Evolutionary conservation across 2,113 vertebrate species (phyloP).

Genomic region (Tursiops truncatus): DNA sequence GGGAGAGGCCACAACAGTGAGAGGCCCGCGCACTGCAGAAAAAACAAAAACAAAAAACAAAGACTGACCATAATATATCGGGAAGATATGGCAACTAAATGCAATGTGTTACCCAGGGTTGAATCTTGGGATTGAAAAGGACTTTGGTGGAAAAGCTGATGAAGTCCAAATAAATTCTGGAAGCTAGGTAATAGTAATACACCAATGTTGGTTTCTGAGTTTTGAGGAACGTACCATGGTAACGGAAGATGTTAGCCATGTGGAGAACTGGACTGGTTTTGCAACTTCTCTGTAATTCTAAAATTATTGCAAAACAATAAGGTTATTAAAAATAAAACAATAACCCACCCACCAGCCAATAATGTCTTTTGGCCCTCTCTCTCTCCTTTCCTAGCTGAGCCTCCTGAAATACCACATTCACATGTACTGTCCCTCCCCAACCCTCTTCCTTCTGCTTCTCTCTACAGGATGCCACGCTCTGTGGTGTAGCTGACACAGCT

Average conservation of each 20-base stretch:
- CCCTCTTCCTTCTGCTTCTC: not conserved
- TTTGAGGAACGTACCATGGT: not conserved
- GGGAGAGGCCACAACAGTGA: too few relatives aligned
- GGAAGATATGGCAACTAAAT: not conserved
- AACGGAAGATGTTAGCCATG: not conserved
- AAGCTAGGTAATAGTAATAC: not conserved
- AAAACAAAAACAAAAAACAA: not conserved
- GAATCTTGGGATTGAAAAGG: not conserved
- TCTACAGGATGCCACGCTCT: not conserved
- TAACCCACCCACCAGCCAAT: not conserved
- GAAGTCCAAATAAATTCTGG: not conserved
- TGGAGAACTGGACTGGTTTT: not conserved
- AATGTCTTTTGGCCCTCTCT: not conserved
- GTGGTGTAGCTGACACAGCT: fast-evolving
- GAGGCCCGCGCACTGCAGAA: too few relatives aligned
- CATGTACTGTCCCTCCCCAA: not conserved
- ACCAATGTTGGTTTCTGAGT: not conserved
- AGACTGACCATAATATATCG: not conserved
- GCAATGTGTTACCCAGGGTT: not conserved
- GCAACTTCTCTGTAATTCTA: not conserved
- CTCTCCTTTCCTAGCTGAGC: not conserved
- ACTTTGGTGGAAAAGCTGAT: not conserved
- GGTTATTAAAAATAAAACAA: not conserved
- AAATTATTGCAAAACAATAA: not conserved
- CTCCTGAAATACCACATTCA: not conserved